Conservation (phyloP, 2,888 invertebrate genomes). For the Osmoderma eremita region DNA sequence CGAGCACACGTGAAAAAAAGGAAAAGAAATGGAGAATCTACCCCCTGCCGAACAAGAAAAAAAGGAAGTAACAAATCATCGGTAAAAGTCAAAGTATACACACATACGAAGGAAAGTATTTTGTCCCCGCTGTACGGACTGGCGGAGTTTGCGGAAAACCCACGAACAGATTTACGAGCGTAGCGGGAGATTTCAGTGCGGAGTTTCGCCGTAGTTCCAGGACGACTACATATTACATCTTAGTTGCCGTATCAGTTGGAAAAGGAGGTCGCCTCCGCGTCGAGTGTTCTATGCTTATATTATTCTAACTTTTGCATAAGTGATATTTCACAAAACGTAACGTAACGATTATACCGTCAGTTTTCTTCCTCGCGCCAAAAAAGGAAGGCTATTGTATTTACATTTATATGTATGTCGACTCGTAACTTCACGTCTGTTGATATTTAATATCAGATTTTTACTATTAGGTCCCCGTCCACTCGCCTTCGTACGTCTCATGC, state of each 20-base stretch:
- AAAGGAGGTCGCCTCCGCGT: not conserved
- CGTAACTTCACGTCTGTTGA: not conserved
- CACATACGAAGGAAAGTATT: slow-evolving; percentile 25
- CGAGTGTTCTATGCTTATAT: slow-evolving; percentile 28
- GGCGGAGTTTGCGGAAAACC: slow-evolving; percentile 45
- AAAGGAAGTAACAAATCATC: slow-evolving; percentile 35
- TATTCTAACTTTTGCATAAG: slow-evolving; percentile 42
- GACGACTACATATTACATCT: slow-evolving; percentile 21
- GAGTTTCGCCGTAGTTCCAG: slow-evolving; percentile 26
- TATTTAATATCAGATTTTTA: slow-evolving; percentile 23
- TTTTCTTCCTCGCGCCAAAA: slow-evolving; percentile 8
- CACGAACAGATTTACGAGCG: slow-evolving; percentile 47
- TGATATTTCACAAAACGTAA: slow-evolving; percentile 42
- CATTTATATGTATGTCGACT: slow-evolving; percentile 20
- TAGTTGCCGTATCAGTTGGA: slow-evolving; percentile 19
- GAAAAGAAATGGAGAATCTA: not conserved
- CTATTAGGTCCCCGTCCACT: not conserved
- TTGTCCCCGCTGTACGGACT: slow-evolving; percentile 27
- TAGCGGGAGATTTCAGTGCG: slow-evolving; percentile 42
- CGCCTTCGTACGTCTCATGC: slow-evolving; percentile 2
- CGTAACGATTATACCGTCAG: slow-evolving; percentile 19
- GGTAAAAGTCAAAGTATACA: slow-evolving; percentile 27
- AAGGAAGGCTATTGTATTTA: slow-evolving; percentile 14
- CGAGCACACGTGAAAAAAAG: not conserved
- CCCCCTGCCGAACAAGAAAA: not conserved